Base-by-base conservation (phyloP, 2,888 invertebrate genomes). In the Drosophila quinaria region DNA sequence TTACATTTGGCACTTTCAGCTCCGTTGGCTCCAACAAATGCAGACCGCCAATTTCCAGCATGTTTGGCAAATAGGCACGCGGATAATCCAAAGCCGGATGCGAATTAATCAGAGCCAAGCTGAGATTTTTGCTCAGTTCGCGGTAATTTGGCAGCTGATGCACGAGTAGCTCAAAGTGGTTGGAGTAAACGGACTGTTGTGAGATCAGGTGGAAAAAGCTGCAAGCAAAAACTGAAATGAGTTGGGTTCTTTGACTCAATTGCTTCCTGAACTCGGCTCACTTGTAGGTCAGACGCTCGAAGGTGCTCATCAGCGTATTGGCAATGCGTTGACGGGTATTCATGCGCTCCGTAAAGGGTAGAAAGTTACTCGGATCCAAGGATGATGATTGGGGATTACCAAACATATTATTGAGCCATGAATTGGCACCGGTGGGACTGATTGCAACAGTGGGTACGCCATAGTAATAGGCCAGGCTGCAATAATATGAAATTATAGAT, bases 381-480 rank as follows among this genome's bases (percentile, higher is more conserved):
- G 94, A 92, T 1, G 93, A 92, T 35, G 93, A 93, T 42, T 93
- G 91, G 0, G 94, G 93, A 84, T 94, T 94, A 1, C 93, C 94
- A 31, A 93, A 92, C 79, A 93, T 91, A 59, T 92, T 91, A 74
- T 94, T 93, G 0, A 93, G 91, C 93, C 93, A 93, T 4, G 91
- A 89, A 51, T 92, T 93, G 15, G 93, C 91, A 2, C 93, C 94
- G 47, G 93, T 89, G 15, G 94, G 93, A 81, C 93, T 93, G 8
- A 93, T 63, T 5, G 91, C 92, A 22, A 93, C 86, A 3, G 91
- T 90, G 58, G 93, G 92, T 37, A 92, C 78, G 66, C 92, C 86
- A 78, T 91, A 92, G 62, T 90, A 92, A 59, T 90, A 82, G 9
- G 92, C 85, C 61, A 93, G 85, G 1, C 93, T 94, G 52, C 67